A percentile compares a stretch with the other conserved stretches of the same genome.
Evolutionary conservation across 2,113 vertebrate genomes (phyloP).

Genomic region (Zingel zingel): DNA sequence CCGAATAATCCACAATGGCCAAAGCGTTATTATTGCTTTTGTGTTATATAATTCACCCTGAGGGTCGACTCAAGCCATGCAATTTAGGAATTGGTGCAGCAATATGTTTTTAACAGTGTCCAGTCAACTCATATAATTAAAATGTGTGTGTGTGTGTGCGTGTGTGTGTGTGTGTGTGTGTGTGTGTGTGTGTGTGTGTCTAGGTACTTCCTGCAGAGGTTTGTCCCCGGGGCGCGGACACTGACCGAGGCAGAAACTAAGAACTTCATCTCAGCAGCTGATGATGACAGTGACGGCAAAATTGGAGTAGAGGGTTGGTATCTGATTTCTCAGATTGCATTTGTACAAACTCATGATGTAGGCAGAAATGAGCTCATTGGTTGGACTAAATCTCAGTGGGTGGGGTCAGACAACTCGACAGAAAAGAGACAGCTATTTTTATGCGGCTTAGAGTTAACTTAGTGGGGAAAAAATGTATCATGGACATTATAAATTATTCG

Average conservation of each 20-base stretch:
- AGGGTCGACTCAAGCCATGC: background rate
- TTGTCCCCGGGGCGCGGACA: constrained; percentile 88
- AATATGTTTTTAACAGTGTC: background rate
- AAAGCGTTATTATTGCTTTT: constrained; percentile 49
- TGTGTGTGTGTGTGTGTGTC: constrained; percentile 26
- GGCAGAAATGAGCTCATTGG: constrained; percentile 22
- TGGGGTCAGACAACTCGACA: background rate
- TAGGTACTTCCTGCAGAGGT: constrained; percentile 95
- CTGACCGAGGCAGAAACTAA: constrained; percentile 91
- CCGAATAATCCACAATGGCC: constrained; percentile 59
- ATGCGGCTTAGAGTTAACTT: background rate
- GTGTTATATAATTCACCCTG: constrained; percentile 56
- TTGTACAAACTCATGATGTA: constrained; percentile 3
- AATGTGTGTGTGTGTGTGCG: constrained; percentile 24
- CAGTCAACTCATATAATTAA: background rate
- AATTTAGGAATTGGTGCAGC: constrained; percentile 9
- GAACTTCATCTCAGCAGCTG: constrained; percentile 89
- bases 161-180: constrained; percentile 26
- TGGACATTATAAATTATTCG: background rate
- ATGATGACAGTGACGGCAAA: constrained; percentile 93
- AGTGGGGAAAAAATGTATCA: background rate
- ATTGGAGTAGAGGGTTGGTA: constrained; percentile 92
- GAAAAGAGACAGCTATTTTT: too few relatives aligned
- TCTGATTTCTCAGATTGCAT: constrained; percentile 54
- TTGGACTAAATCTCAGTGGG: constrained; percentile 11